Evolutionary conservation across 2,888 invertebrate species (phyloP), one percentile per base, ranked within the genome.

Genomic region (Rugalucina vietnamica): DNA sequence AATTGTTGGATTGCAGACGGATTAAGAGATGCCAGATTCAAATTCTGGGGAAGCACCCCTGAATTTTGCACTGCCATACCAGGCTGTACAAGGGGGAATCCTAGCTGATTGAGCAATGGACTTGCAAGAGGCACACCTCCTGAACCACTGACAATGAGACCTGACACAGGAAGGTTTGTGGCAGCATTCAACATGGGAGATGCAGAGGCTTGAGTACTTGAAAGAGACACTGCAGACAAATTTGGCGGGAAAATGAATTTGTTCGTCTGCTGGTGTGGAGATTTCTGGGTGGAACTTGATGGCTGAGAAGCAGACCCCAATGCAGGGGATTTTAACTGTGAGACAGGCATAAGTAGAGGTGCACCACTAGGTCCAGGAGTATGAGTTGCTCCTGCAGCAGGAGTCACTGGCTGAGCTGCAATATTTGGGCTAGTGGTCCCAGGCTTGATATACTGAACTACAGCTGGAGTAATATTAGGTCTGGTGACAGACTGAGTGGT

Each of bases 111-210:
- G 0, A 87, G 60, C 10, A 85, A 32, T 49, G 84, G 85, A 49
- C 80, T 85, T 1, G 88, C 80, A 5, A 85, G 72, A 29, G 81
- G 87, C 14, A 87, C 29, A 21, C 85, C 84, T 27, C 76, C 77
- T 27, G 54, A 24, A 43, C 79, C 82, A 18, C 74, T 77, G 39
- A 88, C 69, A 0, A 88, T 32, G 1, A 80, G 73, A 12, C 78
- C 69, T 29, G 79, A 84, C n/a, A n/a, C n/a, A n/a, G n/a, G n/a
- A n/a, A n/a, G n/a, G n/a, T n/a, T n/a, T n/a, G n/a, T n/a, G n/a
- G 85, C 84, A 39, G 85, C 49, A 72, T 81, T 83, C 0, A 88
- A 37, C 32, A 88, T 34, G 1, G 88, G 88, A 29, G 88, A 86
- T 3, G 81, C 74, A 49, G 79, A 69, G 0, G 81, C 77, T n/a